Evolutionary conservation across 2,113 vertebrate genomes (phyloP).

Genomic region (Anguilla japonica): DNA sequence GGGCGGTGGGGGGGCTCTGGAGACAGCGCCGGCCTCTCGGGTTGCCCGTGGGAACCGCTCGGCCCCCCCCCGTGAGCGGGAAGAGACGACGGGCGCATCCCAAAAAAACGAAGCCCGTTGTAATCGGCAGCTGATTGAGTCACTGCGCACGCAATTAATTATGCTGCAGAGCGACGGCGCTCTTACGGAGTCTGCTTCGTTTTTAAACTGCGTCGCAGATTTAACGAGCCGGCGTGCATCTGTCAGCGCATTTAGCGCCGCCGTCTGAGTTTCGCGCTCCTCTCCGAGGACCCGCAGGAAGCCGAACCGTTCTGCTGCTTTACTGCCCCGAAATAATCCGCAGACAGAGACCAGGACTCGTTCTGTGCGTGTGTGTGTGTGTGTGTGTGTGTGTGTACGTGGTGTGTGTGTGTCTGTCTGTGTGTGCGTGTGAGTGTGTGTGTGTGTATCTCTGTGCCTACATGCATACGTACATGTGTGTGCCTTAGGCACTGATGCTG

Average conservation of each 20-base stretch:
- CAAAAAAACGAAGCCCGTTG: background rate
- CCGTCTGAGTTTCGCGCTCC: background rate
- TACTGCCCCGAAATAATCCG: background rate
- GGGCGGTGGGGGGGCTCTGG: background rate
- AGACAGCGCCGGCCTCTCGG: background rate
- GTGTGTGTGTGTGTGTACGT: too few species aligned
- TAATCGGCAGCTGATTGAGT: background rate
- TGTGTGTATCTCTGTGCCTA: too few species aligned
- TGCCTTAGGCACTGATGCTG: too few species aligned
- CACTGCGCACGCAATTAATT: background rate
- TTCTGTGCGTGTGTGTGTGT: too few species aligned
- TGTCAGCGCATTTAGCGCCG: background rate
- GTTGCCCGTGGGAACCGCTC: background rate
- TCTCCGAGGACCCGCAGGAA: too few species aligned
- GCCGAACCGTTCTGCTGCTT: background rate
- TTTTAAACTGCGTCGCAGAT: background rate
- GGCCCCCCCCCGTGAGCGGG: background rate
- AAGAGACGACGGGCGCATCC: too few species aligned
- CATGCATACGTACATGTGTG: too few species aligned
- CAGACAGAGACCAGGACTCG: too few species aligned
- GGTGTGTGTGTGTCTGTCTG: too few species aligned
- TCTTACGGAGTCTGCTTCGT: too few species aligned
- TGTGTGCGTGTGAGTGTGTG: too few species aligned
- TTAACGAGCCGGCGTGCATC: background rate
- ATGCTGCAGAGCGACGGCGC: too few species aligned